Evolutionary conservation across 1,140 invertebrate genomes (phyloP).

Genomic region (Eriocheir sinensis): DNA sequence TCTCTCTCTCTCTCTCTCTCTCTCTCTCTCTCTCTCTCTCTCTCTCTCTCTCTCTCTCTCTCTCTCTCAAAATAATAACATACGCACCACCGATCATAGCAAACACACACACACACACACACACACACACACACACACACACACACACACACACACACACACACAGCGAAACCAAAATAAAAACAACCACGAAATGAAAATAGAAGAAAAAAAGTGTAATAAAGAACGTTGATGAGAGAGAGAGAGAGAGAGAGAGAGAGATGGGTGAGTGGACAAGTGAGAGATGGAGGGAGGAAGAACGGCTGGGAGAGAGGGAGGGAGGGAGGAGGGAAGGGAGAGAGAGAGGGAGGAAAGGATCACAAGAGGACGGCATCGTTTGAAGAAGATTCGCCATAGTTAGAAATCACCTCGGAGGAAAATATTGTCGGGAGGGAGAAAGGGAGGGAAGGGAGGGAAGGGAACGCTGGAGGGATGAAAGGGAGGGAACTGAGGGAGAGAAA

Average conservation of each 20-base stretch:
- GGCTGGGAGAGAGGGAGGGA: too few species aligned
- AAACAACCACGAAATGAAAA: too few species aligned
- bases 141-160: background rate
- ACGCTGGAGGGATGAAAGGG: too few species aligned
- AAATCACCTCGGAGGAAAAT: background rate
- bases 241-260: too few species aligned
- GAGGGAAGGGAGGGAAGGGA: too few species aligned
- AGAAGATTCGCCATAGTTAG: background rate
- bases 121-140: conserved; percentile 13
- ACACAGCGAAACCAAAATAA: background rate
- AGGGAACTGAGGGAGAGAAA: too few species aligned
- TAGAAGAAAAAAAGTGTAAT: too few species aligned
- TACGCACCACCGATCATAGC: too few species aligned
- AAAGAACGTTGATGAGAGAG: too few species aligned
- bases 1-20: conserved; percentile 47
- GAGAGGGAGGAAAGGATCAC: background rate
- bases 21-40: conserved; percentile 31
- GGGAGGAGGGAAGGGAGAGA: background rate
- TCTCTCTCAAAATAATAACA: background rate
- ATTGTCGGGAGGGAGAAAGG: too few species aligned
- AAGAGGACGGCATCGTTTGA: background rate
- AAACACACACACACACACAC: background rate
- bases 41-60: background rate
- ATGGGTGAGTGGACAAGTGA: too few species aligned
- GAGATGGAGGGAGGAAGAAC: background rate